phyloP scores from a whole-genome alignment of 2,797 vertebrate genomes.

The Hydrophis major region DNA sequence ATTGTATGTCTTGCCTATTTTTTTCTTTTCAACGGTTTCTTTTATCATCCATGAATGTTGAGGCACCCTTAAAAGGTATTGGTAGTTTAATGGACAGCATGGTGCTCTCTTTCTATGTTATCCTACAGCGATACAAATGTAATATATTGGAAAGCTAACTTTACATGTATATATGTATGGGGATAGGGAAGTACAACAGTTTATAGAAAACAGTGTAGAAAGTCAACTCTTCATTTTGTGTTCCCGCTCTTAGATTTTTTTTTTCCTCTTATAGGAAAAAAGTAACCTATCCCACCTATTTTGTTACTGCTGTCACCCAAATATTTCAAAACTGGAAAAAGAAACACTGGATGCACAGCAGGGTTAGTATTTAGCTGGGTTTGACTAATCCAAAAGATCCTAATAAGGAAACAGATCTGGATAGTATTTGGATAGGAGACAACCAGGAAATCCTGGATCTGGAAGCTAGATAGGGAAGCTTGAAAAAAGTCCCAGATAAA shows the following conservation, averaged over 20 bases:
- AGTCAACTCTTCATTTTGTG: not conserved
- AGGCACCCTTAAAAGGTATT: not conserved
- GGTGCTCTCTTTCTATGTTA: not conserved
- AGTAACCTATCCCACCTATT: not conserved
- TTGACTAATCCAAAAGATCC: not conserved
- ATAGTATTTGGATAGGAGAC: not conserved
- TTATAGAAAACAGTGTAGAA: not conserved
- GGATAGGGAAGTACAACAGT: not conserved
- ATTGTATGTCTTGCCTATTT: not conserved
- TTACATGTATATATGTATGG: not conserved
- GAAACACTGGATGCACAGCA: not conserved
- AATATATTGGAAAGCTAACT: not conserved
- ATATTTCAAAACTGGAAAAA: not conserved
- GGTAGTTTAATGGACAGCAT: not conserved
- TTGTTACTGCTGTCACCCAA: not conserved
- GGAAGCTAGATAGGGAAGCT: not conserved
- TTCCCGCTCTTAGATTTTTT: not conserved
- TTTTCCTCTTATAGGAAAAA: not conserved
- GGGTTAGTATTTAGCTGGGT: not conserved
- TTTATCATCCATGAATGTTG: not conserved
- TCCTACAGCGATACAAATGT: not conserved
- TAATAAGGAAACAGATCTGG: not conserved
- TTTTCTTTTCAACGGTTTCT: not conserved
- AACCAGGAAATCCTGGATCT: not conserved
- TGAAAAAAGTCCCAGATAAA: not conserved